These are phyloP conservation scores for Acanthiza pusilla DNA, from an alignment of 2,797 vertebrate species.

Conservation along the genomic window DNA sequence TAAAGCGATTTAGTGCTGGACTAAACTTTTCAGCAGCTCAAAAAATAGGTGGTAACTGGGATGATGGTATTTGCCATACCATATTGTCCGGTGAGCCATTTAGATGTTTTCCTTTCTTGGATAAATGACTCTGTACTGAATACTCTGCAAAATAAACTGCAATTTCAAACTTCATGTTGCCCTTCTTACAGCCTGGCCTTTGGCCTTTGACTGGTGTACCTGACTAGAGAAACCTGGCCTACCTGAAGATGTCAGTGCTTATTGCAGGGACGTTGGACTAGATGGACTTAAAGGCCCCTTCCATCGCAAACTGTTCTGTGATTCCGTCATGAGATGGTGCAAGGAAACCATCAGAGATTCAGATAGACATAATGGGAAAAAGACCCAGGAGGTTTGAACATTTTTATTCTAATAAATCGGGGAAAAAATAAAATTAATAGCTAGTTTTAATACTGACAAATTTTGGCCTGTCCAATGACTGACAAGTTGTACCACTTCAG, in stretches of 20 bases:
- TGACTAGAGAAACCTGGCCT: neutral
- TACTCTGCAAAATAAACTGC: neutral
- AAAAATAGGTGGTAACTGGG: constrained; percentile 29
- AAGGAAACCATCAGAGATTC: neutral
- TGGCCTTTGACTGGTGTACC: neutral
- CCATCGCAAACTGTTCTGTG: neutral
- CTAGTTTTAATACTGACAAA: neutral
- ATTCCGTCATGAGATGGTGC: neutral
- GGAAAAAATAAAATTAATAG: neutral
- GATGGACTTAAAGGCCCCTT: neutral
- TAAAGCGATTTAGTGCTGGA: constrained; percentile 59
- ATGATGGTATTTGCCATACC: neutral
- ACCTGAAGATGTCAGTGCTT: neutral
- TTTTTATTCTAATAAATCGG: neutral
- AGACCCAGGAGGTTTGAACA: rapidly evolving
- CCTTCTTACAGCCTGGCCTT: neutral
- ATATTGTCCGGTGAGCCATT: neutral
- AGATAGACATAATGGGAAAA: neutral
- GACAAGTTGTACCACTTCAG: neutral
- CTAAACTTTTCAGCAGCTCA: constrained; percentile 57
- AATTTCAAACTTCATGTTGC: neutral
- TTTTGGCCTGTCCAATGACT: neutral
- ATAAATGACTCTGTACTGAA: neutral
- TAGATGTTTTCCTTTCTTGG: neutral
- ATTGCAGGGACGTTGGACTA: neutral